Percentiles rank a stretch among this genome's conserved stretches.
Conservation (phyloP, 2,113 vertebrate species). For the Mormyrus iriodes region DNA sequence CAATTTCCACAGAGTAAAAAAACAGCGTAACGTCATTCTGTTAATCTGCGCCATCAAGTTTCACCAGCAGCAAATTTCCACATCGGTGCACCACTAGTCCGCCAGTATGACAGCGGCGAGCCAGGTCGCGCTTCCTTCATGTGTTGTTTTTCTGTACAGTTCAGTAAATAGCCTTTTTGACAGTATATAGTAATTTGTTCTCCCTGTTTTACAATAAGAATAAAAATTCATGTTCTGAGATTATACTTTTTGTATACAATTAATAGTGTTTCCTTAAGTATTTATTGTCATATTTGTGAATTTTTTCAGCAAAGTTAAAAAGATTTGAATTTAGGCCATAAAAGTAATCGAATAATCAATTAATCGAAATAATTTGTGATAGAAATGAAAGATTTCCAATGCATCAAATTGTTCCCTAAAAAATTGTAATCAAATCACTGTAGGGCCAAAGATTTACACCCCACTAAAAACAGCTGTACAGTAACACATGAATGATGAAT, state of each 20-base stretch:
- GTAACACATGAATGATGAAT: not conserved
- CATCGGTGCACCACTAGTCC: not conserved
- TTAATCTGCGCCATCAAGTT: not conserved
- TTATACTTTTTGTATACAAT: not conserved
- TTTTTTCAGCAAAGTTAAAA: not conserved
- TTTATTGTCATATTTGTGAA: not conserved
- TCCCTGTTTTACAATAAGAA: not conserved
- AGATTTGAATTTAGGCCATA: not conserved
- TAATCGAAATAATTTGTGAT: not conserved
- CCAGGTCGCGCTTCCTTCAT: not conserved
- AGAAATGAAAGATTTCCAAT: not conserved
- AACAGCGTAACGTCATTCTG: not conserved
- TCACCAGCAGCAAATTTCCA: not conserved
- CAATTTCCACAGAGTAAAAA: not conserved
- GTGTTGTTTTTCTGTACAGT: not conserved
- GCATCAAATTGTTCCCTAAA: not conserved
- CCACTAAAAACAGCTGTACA: not conserved
- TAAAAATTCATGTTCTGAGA: not conserved
- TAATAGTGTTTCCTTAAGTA: not conserved
- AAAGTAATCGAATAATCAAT: not conserved
- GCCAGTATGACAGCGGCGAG: not conserved
- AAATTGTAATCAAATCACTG: not conserved
- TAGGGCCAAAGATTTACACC: not conserved
- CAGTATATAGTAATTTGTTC: not conserved
- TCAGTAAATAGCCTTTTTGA: not conserved